Evolutionary conservation across 2,888 invertebrate genomes (phyloP).

Genomic region (Acanthacorydalis orientalis): DNA sequence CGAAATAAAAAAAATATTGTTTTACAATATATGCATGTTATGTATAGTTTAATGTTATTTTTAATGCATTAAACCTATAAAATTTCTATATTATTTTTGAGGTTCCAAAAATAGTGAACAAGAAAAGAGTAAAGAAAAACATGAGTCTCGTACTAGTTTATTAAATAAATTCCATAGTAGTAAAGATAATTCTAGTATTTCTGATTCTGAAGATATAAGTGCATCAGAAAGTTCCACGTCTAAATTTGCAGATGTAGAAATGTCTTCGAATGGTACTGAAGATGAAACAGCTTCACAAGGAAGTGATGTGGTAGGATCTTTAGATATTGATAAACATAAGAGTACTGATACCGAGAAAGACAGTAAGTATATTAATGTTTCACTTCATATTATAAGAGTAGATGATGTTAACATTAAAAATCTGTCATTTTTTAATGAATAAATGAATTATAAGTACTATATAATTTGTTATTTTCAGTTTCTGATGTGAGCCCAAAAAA

Average conservation of each 20-base stretch:
- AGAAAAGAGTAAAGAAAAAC: conserved; percentile 19
- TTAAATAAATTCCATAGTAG: conserved; percentile 28
- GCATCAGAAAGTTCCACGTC: conserved; percentile 24
- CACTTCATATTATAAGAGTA: no score
- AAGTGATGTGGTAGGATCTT: background rate
- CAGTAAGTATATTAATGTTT: no score
- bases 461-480: no score
- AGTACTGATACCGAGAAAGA: background rate
- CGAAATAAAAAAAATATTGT: no score
- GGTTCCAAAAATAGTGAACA: conserved; percentile 26
- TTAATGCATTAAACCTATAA: background rate
- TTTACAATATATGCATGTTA: no score
- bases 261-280: conserved; percentile 27
- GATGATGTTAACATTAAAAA: no score
- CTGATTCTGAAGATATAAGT: conserved; percentile 42
- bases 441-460: no score
- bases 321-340: background rate
- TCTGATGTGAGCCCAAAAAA: no score
- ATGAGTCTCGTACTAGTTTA: conserved; percentile 18
- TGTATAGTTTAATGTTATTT: background rate
- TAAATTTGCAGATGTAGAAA: conserved; percentile 22
- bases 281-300: conserved; percentile 19
- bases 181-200: conserved; percentile 44
- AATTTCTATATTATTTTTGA: background rate
- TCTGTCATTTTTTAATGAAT: no score